phyloP scores from a whole-genome alignment of 2,888 invertebrate genomes.

The Stenichneumon culpator region DNA sequence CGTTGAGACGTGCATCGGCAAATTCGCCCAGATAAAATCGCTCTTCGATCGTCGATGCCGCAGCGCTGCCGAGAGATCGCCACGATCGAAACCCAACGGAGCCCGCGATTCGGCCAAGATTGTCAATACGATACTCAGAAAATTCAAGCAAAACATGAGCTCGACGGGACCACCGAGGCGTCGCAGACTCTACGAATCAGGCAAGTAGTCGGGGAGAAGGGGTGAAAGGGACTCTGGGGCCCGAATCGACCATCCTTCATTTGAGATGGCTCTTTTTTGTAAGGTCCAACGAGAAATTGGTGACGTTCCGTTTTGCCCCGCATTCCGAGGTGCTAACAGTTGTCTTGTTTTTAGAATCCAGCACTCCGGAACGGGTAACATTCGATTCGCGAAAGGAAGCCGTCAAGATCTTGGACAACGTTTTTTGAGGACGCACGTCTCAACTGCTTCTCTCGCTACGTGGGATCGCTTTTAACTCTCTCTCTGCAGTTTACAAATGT shows the following conservation, averaged over 20 bases:
- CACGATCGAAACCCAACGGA: constrained; percentile 1
- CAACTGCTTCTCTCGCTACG: too few species aligned
- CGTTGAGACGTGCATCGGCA: constrained; percentile 61
- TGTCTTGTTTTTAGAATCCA: neutral
- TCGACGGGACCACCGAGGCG: constrained; percentile 15
- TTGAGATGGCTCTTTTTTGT: too few species aligned
- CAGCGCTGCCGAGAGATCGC: neutral
- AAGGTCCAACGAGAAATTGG: too few species aligned
- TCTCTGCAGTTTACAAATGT: constrained; percentile 27
- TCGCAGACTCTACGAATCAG: constrained; percentile 33
- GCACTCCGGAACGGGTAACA: neutral
- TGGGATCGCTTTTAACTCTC: neutral
- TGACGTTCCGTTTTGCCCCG: too few species aligned
- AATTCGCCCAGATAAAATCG: constrained; percentile 67
- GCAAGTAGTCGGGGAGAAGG: neutral
- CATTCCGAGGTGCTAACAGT: neutral
- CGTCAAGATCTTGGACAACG: constrained; percentile 17
- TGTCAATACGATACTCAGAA: constrained; percentile 14
- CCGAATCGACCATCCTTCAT: too few species aligned
- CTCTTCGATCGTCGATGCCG: constrained; percentile 64
- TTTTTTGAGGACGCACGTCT: constrained; percentile 1
- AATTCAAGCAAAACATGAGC: constrained; percentile 3
- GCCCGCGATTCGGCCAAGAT: neutral
- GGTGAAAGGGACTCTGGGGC: too few species aligned
- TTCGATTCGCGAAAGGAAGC: constrained; percentile 26